Evolutionary conservation across 2,113 vertebrate genomes (phyloP).

Genomic region (Nannobrachium achirus): DNA sequence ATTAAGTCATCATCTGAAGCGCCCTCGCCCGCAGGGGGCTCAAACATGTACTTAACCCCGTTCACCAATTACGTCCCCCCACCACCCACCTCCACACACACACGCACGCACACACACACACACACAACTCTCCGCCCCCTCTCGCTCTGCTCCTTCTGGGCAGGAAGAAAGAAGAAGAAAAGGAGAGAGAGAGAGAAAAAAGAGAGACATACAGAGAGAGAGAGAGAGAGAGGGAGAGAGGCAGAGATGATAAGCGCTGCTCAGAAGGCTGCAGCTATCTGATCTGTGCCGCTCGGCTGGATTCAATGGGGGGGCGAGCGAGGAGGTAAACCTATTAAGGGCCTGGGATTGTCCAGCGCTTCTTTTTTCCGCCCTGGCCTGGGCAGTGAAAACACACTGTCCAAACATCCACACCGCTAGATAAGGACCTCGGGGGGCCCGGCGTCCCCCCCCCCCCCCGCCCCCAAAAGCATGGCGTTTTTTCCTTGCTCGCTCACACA

Average conservation of each 20-base stretch:
- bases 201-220: conserved; percentile 38
- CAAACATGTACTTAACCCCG: conserved; percentile 99
- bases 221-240: conserved; percentile 77
- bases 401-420: conserved; percentile 93
- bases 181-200: conserved; percentile 27
- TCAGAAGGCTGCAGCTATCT: conserved; percentile 88
- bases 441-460: conserved; percentile 14
- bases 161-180: conserved; percentile 72
- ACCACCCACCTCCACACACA: conserved; percentile 86
- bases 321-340: conserved; percentile 96
- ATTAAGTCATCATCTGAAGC: conserved; percentile 99
- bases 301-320: conserved; percentile 92
- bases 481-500: background rate
- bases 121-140: no score
- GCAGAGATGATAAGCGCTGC: conserved; percentile 39
- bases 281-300: conserved; percentile 89
- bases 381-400: conserved; percentile 93
- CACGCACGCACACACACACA: no score
- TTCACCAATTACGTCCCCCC: conserved; percentile 96
- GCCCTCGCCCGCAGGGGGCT: conserved; percentile 93
- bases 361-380: conserved; percentile 80
- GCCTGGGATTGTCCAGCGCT: conserved; percentile 78
- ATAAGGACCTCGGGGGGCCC: conserved; percentile 86
- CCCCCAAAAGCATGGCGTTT: background rate
- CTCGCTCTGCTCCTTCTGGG: conserved; percentile 86